Conservation (phyloP, 2,888 invertebrate species). For the Philonicus albiceps region DNA sequence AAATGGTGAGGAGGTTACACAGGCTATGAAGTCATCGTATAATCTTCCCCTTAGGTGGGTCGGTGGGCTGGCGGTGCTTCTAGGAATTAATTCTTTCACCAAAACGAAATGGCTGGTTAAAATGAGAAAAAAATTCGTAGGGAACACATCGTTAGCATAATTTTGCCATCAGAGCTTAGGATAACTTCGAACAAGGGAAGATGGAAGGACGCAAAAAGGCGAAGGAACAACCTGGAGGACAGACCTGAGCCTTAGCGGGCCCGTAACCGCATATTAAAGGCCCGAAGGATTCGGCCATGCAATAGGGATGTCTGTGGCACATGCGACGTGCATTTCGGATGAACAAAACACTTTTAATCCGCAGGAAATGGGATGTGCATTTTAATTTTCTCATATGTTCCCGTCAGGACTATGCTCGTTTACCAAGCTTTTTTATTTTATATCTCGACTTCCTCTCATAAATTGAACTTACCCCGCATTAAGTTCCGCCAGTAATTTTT, state of each 20-base stretch:
- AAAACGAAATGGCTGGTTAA: conserved; percentile 14
- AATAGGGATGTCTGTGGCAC: background rate
- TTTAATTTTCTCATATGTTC: conserved; percentile 30
- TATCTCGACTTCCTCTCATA: background rate
- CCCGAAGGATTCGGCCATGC: background rate
- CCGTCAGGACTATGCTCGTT: background rate
- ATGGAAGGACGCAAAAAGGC: background rate
- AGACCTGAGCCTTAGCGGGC: background rate
- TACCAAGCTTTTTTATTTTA: background rate
- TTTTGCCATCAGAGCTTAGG: conserved; percentile 22
- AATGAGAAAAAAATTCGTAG: conserved; percentile 23
- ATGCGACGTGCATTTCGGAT: background rate
- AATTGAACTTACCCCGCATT: background rate
- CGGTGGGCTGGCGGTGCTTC: background rate
- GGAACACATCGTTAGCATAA: conserved; percentile 41
- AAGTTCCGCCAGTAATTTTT: conserved; percentile 12
- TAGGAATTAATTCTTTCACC: background rate
- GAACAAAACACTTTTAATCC: conserved; percentile 31
- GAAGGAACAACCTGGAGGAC: background rate
- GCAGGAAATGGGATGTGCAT: conserved; percentile 22
- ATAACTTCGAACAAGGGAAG: background rate
- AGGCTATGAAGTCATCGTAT: background rate
- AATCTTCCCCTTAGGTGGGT: background rate
- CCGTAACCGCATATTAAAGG: background rate
- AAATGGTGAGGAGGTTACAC: background rate